Conservation (phyloP, 2,888 invertebrate species). For the Stomorhina lunata region DNA sequence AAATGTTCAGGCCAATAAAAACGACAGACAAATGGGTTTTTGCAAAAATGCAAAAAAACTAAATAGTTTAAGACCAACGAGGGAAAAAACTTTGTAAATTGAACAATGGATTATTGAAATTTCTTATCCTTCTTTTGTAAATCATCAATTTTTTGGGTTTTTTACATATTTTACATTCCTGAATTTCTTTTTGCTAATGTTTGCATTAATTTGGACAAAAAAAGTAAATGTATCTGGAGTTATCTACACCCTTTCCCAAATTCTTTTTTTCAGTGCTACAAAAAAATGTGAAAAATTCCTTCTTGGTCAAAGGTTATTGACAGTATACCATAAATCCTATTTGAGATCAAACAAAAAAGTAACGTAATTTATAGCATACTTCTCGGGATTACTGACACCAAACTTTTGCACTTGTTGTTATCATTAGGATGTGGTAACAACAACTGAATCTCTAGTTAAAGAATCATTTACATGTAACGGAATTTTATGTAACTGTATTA, state of each 20-base stretch:
- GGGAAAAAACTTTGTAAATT: not conserved
- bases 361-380: conserved; percentile 12
- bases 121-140: not conserved
- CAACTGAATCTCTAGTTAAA: conserved; percentile 20
- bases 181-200: conserved; percentile 4
- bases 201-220: not conserved
- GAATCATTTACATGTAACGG: conserved; percentile 8
- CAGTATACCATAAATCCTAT: conserved; percentile 40
- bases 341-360: not conserved
- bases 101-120: not conserved
- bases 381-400: not conserved
- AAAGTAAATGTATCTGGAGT: not conserved
- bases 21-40: not conserved
- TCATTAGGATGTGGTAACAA: conserved; percentile 19
- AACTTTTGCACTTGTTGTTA: conserved; percentile 27
- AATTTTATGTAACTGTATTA: conserved; percentile 26
- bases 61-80: not conserved
- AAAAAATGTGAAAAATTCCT: not conserved
- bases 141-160: not conserved
- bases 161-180: not conserved
- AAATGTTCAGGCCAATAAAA: not conserved
- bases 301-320: conserved; percentile 45
- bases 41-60: not conserved
- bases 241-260: conserved; percentile 4
- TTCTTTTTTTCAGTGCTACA: too few relatives aligned